Evolutionary conservation across 2,888 invertebrate genomes (phyloP).

Genomic region (Napeogenes sylphis): DNA sequence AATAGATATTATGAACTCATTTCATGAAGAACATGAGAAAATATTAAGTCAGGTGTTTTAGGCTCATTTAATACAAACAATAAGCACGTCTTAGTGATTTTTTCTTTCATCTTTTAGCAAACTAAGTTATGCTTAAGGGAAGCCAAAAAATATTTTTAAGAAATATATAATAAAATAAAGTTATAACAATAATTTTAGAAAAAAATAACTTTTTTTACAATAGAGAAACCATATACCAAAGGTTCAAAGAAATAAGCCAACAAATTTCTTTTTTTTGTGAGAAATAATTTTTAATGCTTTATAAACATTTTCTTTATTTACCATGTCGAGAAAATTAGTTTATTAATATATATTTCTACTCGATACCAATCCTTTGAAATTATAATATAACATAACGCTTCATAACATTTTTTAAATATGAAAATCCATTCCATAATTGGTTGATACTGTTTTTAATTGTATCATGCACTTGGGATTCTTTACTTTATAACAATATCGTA

Average conservation of each 20-base stretch:
- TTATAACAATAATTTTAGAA: neutral
- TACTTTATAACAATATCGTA: too few species aligned
- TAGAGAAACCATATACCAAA: neutral
- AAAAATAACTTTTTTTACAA: neutral
- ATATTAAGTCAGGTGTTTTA: too few species aligned
- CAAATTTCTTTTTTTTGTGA: conserved; percentile 22
- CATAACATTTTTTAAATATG: too few species aligned
- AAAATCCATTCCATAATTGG: too few species aligned
- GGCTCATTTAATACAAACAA: too few species aligned
- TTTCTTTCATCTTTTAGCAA: too few species aligned
- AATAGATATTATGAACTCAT: too few species aligned
- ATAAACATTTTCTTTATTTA: neutral
- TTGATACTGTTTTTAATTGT: too few species aligned
- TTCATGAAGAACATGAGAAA: too few species aligned
- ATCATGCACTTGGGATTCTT: too few species aligned
- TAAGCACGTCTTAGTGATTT: too few species aligned
- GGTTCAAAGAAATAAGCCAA: conserved; percentile 23
- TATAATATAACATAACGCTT: neutral
- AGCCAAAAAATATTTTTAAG: neutral
- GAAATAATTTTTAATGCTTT: conserved; percentile 13
- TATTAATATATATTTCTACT: conserved; percentile 22
- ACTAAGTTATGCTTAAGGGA: too few species aligned
- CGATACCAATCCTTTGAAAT: conserved; percentile 19
- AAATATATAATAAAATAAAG: neutral
- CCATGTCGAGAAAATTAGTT: conserved; percentile 15